Evolutionary conservation across 2,797 vertebrate species (phyloP).

Genomic region (Siniperca obscura): DNA sequence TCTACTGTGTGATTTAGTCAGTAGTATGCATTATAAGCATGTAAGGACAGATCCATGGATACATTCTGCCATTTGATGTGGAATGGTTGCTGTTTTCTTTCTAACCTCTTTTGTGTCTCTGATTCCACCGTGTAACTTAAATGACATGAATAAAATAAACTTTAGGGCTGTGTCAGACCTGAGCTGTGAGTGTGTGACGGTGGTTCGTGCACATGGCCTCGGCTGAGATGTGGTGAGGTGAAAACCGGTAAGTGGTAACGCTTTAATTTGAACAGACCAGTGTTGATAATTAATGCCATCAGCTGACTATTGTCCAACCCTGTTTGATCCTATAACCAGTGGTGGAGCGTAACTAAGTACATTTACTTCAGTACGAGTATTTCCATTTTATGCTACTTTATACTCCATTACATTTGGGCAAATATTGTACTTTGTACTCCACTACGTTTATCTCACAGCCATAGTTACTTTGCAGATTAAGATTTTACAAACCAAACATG

Average conservation of each 20-base stretch:
- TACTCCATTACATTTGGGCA: background rate
- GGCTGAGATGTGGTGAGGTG: background rate
- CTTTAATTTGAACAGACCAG: background rate
- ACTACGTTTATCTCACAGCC: background rate
- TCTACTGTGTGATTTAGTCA: constrained; percentile 4
- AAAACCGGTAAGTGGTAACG: background rate
- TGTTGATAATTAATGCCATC: background rate
- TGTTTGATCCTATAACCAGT: too few relatives aligned
- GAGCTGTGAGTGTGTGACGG: constrained; percentile 50
- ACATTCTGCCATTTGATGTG: constrained; percentile 65
- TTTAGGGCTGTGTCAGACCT: constrained; percentile 74
- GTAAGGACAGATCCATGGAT: constrained; percentile 27
- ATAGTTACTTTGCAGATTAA: background rate
- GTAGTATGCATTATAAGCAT: constrained; percentile 38
- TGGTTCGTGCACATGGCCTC: background rate
- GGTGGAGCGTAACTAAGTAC: too few relatives aligned
- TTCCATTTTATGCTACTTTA: background rate
- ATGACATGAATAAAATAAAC: constrained; percentile 74
- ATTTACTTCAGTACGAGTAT: too few relatives aligned
- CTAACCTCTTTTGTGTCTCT: constrained; percentile 66
- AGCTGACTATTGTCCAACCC: background rate
- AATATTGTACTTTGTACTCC: background rate
- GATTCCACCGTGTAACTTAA: constrained; percentile 77
- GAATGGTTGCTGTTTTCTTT: constrained; percentile 69
- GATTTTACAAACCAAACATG: background rate